These are phyloP conservation scores for Albula goreensis DNA, from an alignment of 2,113 vertebrate species.

Conservation along the genomic window DNA sequence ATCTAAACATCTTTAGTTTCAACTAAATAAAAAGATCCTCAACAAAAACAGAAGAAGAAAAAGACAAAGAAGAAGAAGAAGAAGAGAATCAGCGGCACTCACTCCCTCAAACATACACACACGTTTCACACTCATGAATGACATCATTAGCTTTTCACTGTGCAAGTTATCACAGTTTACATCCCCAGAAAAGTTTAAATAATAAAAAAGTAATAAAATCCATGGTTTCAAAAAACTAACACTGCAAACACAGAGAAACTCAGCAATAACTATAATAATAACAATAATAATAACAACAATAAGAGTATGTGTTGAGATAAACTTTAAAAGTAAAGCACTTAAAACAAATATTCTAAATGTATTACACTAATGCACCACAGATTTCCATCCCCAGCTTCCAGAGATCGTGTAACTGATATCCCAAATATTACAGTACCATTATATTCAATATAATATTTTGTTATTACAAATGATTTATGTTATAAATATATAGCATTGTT, in stretches of 20 bases:
- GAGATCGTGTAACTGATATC: conserved; percentile 64
- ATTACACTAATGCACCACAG: conserved; percentile 46
- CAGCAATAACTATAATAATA: conserved; percentile 49
- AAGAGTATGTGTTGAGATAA: not conserved
- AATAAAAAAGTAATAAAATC: conserved; percentile 40
- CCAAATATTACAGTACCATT: conserved; percentile 67
- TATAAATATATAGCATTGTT: conserved; percentile 61
- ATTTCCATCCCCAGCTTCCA: not conserved
- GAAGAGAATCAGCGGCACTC: conserved; percentile 48
- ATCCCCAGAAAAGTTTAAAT: conserved; percentile 56
- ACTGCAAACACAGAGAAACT: conserved; percentile 55
- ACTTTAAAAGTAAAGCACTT: conserved; percentile 42
- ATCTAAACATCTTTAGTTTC: conserved; percentile 33
- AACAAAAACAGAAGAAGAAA: conserved; percentile 34
- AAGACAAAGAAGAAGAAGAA: conserved; percentile 38
- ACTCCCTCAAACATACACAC: conserved; percentile 53
- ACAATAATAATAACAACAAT: conserved; percentile 71
- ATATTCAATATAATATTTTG: not conserved
- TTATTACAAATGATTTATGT: conserved; percentile 62
- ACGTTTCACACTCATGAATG: conserved; percentile 65
- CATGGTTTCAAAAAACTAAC: conserved; percentile 52
- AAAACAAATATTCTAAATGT: conserved; percentile 46
- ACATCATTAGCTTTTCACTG: conserved; percentile 59
- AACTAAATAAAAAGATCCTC: conserved; percentile 16
- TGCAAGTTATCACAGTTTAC: conserved; percentile 71